Evolutionary conservation across 2,797 vertebrate species (phyloP).

Genomic region (Acrossocheilus fasciatus): DNA sequence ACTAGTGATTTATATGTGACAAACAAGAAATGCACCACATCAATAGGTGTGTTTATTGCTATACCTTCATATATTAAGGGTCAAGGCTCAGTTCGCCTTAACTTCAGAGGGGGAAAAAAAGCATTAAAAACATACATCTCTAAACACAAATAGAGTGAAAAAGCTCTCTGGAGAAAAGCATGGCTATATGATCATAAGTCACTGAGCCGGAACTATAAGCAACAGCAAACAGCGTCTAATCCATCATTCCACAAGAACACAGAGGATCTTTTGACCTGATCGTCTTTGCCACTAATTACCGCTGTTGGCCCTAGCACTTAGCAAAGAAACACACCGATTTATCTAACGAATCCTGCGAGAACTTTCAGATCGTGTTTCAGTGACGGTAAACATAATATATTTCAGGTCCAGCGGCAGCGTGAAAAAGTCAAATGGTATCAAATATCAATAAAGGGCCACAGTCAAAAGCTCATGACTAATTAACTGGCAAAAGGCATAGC

Average conservation of each 20-base stretch:
- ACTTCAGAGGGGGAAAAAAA: conserved; percentile 58
- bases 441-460: conserved; percentile 24
- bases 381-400: conserved; percentile 48
- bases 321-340: conserved; percentile 58
- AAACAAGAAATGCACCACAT: not conserved
- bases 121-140: not conserved
- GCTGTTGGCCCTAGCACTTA: conserved; percentile 54
- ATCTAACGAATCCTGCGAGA: conserved; percentile 60
- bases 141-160: not conserved
- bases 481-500: conserved; percentile 35
- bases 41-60: not conserved
- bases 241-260: conserved; percentile 62
- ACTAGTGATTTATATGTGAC: not conserved
- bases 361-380: conserved; percentile 49
- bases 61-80: not conserved
- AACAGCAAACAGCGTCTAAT: conserved; percentile 61
- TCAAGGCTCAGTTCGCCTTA: not conserved
- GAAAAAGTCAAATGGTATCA: conserved; percentile 31
- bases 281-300: conserved; percentile 50
- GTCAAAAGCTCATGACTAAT: conserved; percentile 48
- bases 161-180: not conserved
- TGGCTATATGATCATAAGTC: not conserved
- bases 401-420: conserved; percentile 10
- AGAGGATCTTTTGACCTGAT: conserved; percentile 61
- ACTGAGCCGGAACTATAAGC: conserved; percentile 40